Conservation (phyloP, 2,888 invertebrate genomes). For the Onthophagus sagittarius region DNA sequence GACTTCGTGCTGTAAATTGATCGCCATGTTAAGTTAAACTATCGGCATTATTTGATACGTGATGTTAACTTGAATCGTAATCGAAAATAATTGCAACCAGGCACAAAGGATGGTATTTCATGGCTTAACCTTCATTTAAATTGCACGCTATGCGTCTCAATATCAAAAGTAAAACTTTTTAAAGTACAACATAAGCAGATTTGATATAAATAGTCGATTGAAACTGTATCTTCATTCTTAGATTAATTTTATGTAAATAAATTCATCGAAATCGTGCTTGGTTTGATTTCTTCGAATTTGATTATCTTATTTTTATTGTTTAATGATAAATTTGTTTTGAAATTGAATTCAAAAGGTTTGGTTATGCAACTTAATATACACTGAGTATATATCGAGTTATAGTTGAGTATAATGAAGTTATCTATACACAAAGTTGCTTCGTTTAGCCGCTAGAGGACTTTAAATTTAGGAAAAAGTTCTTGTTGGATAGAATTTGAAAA, state of each 20-base stretch:
- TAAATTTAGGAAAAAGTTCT: no score
- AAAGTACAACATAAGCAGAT: not conserved
- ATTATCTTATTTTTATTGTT: not conserved
- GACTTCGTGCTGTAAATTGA: not conserved
- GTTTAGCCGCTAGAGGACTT: no score
- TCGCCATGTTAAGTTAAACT: not conserved
- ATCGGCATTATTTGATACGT: not conserved
- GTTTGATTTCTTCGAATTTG: not conserved
- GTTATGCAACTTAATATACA: no score
- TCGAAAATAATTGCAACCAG: not conserved
- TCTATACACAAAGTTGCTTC: no score
- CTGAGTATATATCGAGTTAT: no score
- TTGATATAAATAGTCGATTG: not conserved
- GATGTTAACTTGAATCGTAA: not conserved
- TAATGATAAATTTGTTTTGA: not conserved
- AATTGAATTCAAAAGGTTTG: no score
- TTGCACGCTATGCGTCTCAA: not conserved
- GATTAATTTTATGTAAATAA: no score
- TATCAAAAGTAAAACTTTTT: not conserved
- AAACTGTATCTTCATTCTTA: not conserved
- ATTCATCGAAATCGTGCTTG: no score
- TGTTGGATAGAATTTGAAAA: no score
- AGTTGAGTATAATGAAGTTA: no score
- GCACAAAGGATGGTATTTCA: not conserved
- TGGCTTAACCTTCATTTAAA: not conserved